Conservation (phyloP, 2,888 invertebrate genomes). For the Arge pagana region DNA sequence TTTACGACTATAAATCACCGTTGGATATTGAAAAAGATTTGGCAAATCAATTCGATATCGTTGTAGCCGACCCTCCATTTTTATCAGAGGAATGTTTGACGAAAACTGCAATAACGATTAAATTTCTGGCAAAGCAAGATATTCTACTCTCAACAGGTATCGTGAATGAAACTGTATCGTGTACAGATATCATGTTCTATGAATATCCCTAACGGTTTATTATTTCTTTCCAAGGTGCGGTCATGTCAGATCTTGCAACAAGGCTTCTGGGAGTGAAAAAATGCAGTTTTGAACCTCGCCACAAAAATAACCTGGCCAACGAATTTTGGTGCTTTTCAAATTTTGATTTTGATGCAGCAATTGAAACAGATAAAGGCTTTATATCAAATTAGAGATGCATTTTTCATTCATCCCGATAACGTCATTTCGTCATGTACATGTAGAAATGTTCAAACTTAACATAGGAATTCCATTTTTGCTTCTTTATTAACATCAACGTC, state of each 20-base stretch:
- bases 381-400: background rate
- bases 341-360: slow-evolving; percentile 69
- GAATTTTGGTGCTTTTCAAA: slow-evolving; percentile 91
- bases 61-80: slow-evolving; percentile 95
- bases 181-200: slow-evolving; percentile 1
- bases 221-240: slow-evolving; percentile 62
- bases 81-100: slow-evolving; percentile 88
- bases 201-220: slow-evolving; percentile 7
- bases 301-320: slow-evolving; percentile 89
- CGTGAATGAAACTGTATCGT: background rate
- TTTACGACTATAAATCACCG: slow-evolving; percentile 87
- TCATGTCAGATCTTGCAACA: slow-evolving; percentile 75
- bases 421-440: too few species aligned
- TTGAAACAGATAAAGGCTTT: slow-evolving; percentile 32
- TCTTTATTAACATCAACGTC: too few species aligned
- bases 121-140: slow-evolving; percentile 72
- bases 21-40: slow-evolving; percentile 68
- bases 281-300: slow-evolving; percentile 77
- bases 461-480: too few species aligned
- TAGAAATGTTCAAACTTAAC: too few species aligned
- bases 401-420: too few species aligned
- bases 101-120: slow-evolving; percentile 80
- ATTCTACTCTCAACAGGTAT: slow-evolving; percentile 87
- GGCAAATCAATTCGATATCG: slow-evolving; percentile 72
- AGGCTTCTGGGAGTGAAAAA: slow-evolving; percentile 68